Evolutionary conservation across 1,140 invertebrate genomes (phyloP), one percentile per base, ranked within the genome.

Genomic region (Nilaparvata lugens): DNA sequence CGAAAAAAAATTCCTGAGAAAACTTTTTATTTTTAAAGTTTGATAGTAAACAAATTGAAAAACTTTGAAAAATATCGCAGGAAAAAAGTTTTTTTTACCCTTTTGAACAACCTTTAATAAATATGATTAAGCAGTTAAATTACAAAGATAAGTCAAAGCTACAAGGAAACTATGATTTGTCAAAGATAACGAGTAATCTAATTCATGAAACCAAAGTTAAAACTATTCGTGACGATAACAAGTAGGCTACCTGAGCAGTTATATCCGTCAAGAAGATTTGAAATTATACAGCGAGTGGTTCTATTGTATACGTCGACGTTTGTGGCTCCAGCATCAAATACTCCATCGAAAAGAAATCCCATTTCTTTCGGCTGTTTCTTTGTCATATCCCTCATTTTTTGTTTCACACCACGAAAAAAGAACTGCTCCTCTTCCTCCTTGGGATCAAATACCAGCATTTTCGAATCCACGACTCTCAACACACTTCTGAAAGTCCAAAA

Each of bases 391-490:
- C 92, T 80, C 31, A 81, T 79, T 24, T 82, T 84, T 66, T 93
- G 88, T 56, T 84, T 83, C 0, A 86, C 78, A 0, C 89, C 89
- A 61, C 89, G 85, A 65, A 86, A 93, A 71, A 86, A 94, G 69
- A 93, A 93, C 4, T 85, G 84, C 62, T 87, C 81, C 13, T 83
- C 78, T 14, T 91, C 83, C 70, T 91, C 85, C 66, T 91, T 88
- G 0, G 93, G 93, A 73, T 97, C 94, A 70, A 97, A 97, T 3
- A 95, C 83, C 0, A 97, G 70, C 73, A 89, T 82, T 64, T 83
- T 80, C 7, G 87, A 80, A 68, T 93, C 88, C 24, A 93, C 75
- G 4, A 88, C 80, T 70, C 87, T 83, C 0, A 93, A 77, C 3
- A 89, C 76, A 13, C 74, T 77, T 57, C 83, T 84, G 64, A 59